Evolutionary conservation across 2,113 vertebrate genomes (phyloP), one percentile per base, ranked within the genome.

Genomic region (Cynoglossus semilaevis): DNA sequence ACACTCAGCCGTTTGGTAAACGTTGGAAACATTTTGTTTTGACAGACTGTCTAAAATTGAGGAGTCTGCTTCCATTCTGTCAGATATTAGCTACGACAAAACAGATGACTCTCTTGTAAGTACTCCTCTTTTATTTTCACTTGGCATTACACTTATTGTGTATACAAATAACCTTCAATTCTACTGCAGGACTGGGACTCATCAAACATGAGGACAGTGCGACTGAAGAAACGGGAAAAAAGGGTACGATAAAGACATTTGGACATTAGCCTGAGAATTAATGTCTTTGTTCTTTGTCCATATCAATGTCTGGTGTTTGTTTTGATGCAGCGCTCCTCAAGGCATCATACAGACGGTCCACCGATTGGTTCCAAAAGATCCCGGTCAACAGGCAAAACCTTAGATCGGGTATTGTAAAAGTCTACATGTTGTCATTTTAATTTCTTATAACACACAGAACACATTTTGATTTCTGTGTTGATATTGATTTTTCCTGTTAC

Each of bases 31-130:
- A 15, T 47, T n/a, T n/a, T 18, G 36, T 54, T 43, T 59, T 18
- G 46, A 64, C 43, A 99, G 96, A 78, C 81, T 99, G 71, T 90
- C 91, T 56, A 98, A 91, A 14, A 99, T 99, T 82, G 96, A 98
- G 68, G 97, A 99, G 90, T 98, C 97, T 5, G 93, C 88, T 57
- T 99, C 96, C 41, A 93, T 95, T 80, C 84, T 98, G 87, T 99
- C 96, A 16, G 97, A 99, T 84, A 99, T 99, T 90, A 99, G 97
- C 89, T 99, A 94, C 81, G 97, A 99, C 88, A 96, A 96, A 90
- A 96, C 95, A 0, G 95, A 99, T 60, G 96, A 99, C 78, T 98
- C 96, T 2, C 74, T 99, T 85, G 97, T 98, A 93, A 88, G 84
- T 72, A 5, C 15, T 41, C 52, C n/a, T 2, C 12, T 17, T 22